phyloP scores from a whole-genome alignment of 2,113 vertebrate species.

The Elephantulus edwardii region DNA sequence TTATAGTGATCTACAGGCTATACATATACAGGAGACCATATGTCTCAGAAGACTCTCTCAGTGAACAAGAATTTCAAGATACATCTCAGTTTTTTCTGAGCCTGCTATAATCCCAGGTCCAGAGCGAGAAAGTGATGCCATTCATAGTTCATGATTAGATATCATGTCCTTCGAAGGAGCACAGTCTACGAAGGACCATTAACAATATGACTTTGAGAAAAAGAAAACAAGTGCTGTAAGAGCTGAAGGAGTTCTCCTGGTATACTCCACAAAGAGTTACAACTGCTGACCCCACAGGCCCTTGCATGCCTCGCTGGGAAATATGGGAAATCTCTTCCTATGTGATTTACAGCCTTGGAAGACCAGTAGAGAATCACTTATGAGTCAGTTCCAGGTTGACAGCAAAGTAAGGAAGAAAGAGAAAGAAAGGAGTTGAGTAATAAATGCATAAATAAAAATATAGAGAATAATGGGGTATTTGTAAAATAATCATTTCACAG shows the following conservation, averaged over 20 bases:
- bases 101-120: not conserved
- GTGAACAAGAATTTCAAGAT: constrained; percentile 11
- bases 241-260: too few species aligned
- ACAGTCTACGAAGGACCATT: not conserved
- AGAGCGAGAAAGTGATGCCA: not conserved
- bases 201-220: not conserved
- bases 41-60: not conserved
- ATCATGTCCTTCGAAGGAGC: not conserved
- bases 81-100: not conserved
- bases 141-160: not conserved
- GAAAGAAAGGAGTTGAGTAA: too few species aligned
- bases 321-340: too few species aligned
- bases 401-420: too few species aligned
- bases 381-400: too few species aligned
- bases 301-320: too few species aligned
- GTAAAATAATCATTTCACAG: not conserved
- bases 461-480: too few species aligned
- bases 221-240: not conserved
- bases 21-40: not conserved
- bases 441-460: too few species aligned
- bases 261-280: too few species aligned
- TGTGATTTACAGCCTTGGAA: too few species aligned
- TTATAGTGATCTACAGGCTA: not conserved
- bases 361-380: too few species aligned
- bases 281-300: too few species aligned